Conservation (phyloP, 2,797 vertebrate species). For the Mionectes olivaceus region DNA sequence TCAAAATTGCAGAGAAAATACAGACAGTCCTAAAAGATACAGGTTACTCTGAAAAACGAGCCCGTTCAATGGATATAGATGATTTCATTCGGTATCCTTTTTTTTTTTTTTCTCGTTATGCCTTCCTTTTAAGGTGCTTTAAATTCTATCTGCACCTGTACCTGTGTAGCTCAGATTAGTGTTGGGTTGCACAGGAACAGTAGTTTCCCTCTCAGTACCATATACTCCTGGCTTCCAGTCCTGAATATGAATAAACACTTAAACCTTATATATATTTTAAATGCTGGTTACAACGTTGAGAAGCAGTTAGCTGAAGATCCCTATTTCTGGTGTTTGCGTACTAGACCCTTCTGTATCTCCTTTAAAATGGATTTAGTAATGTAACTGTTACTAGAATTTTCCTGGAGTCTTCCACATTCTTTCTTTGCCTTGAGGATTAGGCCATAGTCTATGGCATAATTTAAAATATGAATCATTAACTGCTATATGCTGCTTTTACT, state of each 20-base stretch:
- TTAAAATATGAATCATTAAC: not conserved
- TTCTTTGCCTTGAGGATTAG: not conserved
- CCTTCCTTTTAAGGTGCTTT: not conserved
- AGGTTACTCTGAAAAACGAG: conserved; percentile 90
- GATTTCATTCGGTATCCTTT: conserved; percentile 93
- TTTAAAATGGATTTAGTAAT: not conserved
- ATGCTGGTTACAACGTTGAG: not conserved
- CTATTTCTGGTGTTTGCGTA: not conserved
- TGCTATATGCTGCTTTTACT: not conserved
- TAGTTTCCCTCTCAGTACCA: not conserved
- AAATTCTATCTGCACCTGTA: not conserved
- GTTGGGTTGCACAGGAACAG: not conserved
- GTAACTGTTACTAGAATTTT: not conserved
- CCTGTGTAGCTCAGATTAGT: not conserved
- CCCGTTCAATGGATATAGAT: conserved; percentile 95
- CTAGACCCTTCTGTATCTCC: not conserved
- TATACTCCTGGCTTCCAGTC: not conserved
- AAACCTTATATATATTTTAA: not conserved
- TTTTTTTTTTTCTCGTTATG: not conserved
- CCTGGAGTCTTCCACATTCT: not conserved
- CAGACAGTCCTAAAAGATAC: conserved; percentile 87
- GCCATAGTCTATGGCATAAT: fast-evolving
- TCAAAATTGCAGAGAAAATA: conserved; percentile 91
- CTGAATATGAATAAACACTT: not conserved
- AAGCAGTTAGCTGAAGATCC: not conserved